These are phyloP conservation scores for Paguma larvata DNA, from an alignment of 2,797 vertebrate species.

Conservation along the genomic window DNA sequence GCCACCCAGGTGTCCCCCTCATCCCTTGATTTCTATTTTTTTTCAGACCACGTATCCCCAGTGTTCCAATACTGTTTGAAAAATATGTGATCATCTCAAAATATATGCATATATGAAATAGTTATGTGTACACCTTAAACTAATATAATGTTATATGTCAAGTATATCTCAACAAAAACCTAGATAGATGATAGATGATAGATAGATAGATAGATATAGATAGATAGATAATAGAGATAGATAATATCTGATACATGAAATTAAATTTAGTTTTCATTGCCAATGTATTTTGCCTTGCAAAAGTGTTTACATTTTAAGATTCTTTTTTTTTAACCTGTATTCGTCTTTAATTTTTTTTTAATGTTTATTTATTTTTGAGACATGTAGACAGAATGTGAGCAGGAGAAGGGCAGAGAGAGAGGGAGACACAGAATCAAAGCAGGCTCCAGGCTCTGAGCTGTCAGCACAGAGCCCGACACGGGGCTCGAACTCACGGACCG, in stretches of 20 bases:
- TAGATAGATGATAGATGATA: not conserved
- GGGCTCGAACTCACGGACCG: too few species aligned
- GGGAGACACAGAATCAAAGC: too few species aligned
- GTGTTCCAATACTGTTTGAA: not conserved
- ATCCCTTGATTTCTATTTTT: not conserved
- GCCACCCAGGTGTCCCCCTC: not conserved
- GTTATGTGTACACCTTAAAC: not conserved
- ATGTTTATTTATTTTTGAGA: too few species aligned
- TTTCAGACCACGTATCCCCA: not conserved
- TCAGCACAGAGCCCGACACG: too few species aligned
- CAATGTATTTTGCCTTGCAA: not conserved
- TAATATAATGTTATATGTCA: not conserved
- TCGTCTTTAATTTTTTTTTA: too few species aligned
- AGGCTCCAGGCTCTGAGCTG: too few species aligned
- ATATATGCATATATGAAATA: not conserved
- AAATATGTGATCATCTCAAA: not conserved
- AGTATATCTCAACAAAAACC: not conserved
- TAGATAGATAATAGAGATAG: too few species aligned
- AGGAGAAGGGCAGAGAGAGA: too few species aligned
- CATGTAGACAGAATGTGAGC: too few species aligned
- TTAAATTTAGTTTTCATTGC: slow-evolving; percentile 1
- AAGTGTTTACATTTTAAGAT: not conserved
- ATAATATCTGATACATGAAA: not conserved
- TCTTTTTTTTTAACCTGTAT: too few species aligned
- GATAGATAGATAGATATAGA: too few species aligned